Conservation (phyloP, 2,888 invertebrate genomes). For the Apoda limacodes region DNA sequence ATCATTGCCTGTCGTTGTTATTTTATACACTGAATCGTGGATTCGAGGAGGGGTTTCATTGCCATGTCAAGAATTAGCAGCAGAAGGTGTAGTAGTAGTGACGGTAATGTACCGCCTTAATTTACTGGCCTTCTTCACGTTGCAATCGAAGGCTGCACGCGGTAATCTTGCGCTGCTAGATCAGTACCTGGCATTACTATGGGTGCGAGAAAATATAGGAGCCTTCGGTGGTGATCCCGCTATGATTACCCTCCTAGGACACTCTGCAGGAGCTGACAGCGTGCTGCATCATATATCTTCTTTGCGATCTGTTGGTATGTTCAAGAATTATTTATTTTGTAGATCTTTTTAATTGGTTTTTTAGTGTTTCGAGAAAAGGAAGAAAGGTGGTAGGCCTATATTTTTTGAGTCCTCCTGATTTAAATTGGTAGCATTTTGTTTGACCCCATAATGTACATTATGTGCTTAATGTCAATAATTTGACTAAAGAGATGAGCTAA, state of each 20-base stretch:
- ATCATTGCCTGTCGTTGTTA: constrained; percentile 74
- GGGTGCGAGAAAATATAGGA: constrained; percentile 81
- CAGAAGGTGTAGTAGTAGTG: constrained; percentile 77
- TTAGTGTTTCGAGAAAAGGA: too few species aligned
- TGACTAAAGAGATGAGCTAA: too few species aligned
- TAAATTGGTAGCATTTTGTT: too few species aligned
- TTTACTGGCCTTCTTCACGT: constrained; percentile 75
- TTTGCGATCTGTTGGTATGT: constrained; percentile 72
- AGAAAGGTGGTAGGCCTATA: too few species aligned
- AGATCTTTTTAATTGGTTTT: too few species aligned
- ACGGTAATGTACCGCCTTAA: constrained; percentile 78
- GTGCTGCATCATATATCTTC: constrained; percentile 76
- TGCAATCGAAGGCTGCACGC: constrained; percentile 67
- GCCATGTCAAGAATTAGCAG: constrained; percentile 79
- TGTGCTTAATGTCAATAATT: too few species aligned
- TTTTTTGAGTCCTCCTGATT: too few species aligned
- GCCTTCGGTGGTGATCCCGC: constrained; percentile 85
- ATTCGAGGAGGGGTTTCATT: constrained; percentile 57
- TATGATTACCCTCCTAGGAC: constrained; percentile 84
- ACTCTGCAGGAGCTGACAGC: constrained; percentile 82
- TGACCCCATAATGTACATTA: too few species aligned
- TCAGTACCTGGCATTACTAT: constrained; percentile 82
- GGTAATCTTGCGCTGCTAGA: constrained; percentile 91
- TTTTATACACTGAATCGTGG: constrained; percentile 76
- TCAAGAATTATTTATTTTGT: too few species aligned